phyloP scores from a whole-genome alignment of 2,888 invertebrate genomes.

The Molorchus minor region DNA sequence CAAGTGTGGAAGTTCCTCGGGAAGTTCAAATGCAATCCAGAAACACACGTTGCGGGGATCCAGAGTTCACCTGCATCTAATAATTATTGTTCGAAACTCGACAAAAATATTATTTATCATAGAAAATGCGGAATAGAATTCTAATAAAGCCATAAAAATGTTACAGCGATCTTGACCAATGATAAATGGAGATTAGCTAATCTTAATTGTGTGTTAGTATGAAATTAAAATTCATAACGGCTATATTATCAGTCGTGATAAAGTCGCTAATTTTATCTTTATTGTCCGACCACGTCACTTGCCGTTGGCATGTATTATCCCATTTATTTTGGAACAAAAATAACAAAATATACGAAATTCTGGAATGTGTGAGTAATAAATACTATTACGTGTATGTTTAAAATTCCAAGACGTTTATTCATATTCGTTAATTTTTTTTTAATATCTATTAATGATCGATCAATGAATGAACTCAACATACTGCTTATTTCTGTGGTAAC shows the following conservation, averaged over 20 bases:
- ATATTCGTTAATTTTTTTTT: constrained; percentile 10
- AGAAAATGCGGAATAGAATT: not conserved
- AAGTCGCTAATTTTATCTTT: constrained; percentile 4
- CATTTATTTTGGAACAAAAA: constrained; percentile 19
- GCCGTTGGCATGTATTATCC: constrained; percentile 1
- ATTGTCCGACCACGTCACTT: constrained; percentile 13
- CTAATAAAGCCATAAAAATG: not conserved
- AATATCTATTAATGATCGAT: not conserved
- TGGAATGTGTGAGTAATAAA: constrained; percentile 16
- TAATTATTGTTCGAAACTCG: too few species aligned
- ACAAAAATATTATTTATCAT: too few species aligned
- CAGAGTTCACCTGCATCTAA: too few species aligned
- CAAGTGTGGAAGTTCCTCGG: too few species aligned
- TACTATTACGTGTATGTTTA: not conserved
- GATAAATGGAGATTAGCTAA: not conserved
- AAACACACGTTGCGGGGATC: too few species aligned
- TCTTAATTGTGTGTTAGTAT: not conserved
- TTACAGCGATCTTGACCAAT: not conserved
- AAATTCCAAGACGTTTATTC: constrained; percentile 25
- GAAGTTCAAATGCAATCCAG: too few species aligned
- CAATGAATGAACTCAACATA: too few species aligned
- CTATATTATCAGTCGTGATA: not conserved
- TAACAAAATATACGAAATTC: constrained; percentile 23
- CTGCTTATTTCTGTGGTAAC: too few species aligned
- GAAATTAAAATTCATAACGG: not conserved